A percentile compares a stretch with the other conserved stretches of the same genome.
Conservation (phyloP, 2,888 invertebrate genomes). For the Coelogynopora nodosa region DNA sequence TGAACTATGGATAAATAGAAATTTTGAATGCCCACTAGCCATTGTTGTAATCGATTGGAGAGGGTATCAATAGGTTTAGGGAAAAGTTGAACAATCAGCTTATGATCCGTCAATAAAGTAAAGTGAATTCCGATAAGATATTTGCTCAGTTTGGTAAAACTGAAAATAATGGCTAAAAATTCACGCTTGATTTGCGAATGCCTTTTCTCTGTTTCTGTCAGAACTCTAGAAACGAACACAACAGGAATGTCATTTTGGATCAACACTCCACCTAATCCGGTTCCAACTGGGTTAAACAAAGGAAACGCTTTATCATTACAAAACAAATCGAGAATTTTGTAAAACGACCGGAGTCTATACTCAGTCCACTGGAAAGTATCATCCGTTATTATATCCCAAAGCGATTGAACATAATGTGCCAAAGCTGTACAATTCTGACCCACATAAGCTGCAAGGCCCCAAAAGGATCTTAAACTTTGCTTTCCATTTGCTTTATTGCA, state of each 20-base stretch:
- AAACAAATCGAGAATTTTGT: background rate
- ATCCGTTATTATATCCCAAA: background rate
- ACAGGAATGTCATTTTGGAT: background rate
- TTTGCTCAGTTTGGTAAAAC: background rate
- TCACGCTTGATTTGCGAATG: conserved; percentile 11
- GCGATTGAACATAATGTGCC: too few species aligned
- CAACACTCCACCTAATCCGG: background rate
- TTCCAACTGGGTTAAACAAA: background rate
- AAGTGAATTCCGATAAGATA: background rate
- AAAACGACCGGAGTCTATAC: background rate
- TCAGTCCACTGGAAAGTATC: background rate
- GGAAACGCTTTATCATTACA: background rate
- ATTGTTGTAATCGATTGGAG: background rate
- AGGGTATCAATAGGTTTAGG: background rate
- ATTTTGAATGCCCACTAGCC: background rate
- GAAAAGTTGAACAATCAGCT: background rate
- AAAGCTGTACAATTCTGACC: too few species aligned
- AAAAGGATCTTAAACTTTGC: background rate
- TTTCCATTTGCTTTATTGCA: background rate
- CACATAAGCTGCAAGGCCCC: background rate
- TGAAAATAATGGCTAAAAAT: background rate
- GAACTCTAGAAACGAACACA: background rate
- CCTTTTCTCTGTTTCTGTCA: background rate
- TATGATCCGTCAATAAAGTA: background rate
- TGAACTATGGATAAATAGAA: background rate